phyloP scores from a whole-genome alignment of 2,797 vertebrate species.

The Alcedo quadribrachys region DNA sequence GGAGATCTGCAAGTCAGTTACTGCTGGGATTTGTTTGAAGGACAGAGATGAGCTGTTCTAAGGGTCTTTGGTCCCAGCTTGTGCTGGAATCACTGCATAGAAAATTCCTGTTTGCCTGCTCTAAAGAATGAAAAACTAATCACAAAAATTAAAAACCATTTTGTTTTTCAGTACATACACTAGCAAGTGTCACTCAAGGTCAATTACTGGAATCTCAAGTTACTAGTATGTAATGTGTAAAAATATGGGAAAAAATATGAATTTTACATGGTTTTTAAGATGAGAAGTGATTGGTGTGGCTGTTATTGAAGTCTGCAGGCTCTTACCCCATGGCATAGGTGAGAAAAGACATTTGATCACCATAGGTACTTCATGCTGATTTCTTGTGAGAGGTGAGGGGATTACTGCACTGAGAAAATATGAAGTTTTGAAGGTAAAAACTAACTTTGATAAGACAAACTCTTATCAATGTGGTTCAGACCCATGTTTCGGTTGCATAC shows the following conservation, averaged over 20 bases:
- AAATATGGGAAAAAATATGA: neutral
- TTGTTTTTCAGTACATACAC: neutral
- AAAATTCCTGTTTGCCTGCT: neutral
- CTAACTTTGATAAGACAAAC: neutral
- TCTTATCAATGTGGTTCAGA: neutral
- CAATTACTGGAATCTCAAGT: neutral
- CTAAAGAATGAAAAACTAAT: neutral
- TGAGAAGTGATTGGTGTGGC: neutral
- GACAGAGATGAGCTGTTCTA: neutral
- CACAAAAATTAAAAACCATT: neutral
- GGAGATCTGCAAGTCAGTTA: neutral
- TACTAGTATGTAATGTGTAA: neutral
- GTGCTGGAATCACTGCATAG: neutral
- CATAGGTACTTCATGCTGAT: accelerated
- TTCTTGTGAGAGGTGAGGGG: neutral
- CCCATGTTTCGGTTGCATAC: neutral
- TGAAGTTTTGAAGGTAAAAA: neutral
- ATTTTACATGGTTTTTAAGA: neutral
- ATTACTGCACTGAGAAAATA: neutral
- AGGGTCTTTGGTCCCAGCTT: neutral
- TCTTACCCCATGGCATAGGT: neutral
- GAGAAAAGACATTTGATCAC: neutral
- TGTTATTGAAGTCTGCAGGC: neutral
- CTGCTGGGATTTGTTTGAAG: neutral
- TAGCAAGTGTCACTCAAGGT: neutral